Percentiles rank a stretch among this genome's conserved stretches.
phyloP scores from a whole-genome alignment of 2,113 vertebrate species.

The Oryzias woworae region DNA sequence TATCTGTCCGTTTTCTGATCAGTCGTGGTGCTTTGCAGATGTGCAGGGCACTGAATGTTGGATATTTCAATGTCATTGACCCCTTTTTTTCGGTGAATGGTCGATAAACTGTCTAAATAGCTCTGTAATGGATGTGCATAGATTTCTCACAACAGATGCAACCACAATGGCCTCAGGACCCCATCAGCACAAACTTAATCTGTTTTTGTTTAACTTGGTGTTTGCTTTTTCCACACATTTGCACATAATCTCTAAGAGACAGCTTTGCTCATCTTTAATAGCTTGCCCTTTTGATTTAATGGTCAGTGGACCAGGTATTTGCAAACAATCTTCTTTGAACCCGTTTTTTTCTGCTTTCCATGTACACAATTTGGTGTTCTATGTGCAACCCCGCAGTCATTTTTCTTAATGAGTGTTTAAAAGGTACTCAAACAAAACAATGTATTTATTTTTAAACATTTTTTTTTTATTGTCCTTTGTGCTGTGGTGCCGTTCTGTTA shows the following conservation, averaged over 20 bases:
- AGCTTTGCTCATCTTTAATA: slow-evolving; percentile 5
- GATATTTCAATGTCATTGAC: slow-evolving; percentile 34
- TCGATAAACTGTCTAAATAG: slow-evolving; percentile 49
- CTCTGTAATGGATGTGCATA: slow-evolving; percentile 32
- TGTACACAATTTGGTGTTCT: too few species aligned
- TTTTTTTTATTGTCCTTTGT: too few species aligned
- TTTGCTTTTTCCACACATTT: slow-evolving; percentile 7
- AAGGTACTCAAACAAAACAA: too few species aligned
- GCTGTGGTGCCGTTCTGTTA: too few species aligned
- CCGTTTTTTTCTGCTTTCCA: not conserved
- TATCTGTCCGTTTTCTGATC: slow-evolving; percentile 17
- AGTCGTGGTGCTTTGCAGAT: not conserved
- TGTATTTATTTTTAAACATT: too few species aligned
- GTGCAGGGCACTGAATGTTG: not conserved
- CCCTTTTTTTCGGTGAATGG: slow-evolving; percentile 48
- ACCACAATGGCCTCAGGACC: slow-evolving; percentile 14
- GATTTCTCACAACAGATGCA: slow-evolving; percentile 28
- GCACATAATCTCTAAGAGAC: slow-evolving; percentile 20
- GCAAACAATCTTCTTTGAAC: slow-evolving; percentile 11
- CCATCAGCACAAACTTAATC: slow-evolving; percentile 9
- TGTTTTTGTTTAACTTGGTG: slow-evolving; percentile 23
- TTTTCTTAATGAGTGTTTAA: too few species aligned
- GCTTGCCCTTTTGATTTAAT: slow-evolving; percentile 24
- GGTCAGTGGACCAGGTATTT: slow-evolving; percentile 3
- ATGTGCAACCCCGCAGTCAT: too few species aligned